Conservation (phyloP, 2,888 invertebrate genomes). For the Drosophila mercatorum region DNA sequence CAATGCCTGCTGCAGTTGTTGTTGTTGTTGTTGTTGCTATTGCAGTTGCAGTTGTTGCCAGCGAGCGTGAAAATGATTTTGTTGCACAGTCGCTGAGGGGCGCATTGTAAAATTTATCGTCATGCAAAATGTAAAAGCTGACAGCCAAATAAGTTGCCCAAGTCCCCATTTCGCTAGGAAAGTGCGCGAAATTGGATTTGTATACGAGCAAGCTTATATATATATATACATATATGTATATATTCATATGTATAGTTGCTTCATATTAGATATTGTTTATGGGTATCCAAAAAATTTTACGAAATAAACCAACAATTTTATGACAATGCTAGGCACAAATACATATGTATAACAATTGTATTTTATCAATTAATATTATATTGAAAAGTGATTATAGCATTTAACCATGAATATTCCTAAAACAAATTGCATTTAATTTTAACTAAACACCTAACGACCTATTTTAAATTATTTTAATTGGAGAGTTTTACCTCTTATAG, state of each 20-base stretch:
- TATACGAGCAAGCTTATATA: not conserved
- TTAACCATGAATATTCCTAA: too few relatives aligned
- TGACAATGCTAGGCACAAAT: too few relatives aligned
- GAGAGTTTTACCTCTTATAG: too few relatives aligned
- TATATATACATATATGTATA: not conserved
- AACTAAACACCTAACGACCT: too few relatives aligned
- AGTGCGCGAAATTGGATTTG: constrained; percentile 13
- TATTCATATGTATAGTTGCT: not conserved
- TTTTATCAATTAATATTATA: too few relatives aligned
- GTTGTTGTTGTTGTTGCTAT: constrained; percentile 14
- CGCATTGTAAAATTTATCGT: constrained; percentile 56
- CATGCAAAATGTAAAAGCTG: constrained; percentile 35
- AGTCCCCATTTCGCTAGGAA: constrained; percentile 23
- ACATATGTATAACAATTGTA: too few relatives aligned
- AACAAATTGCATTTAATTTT: too few relatives aligned
- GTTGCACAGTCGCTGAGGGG: constrained; percentile 62
- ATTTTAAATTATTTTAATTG: too few relatives aligned
- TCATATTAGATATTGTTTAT: constrained; percentile 11
- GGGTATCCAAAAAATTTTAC: not conserved
- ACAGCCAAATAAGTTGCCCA: constrained; percentile 45
- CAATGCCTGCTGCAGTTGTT: constrained; percentile 24
- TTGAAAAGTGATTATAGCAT: too few relatives aligned
- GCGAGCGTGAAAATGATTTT: constrained; percentile 66
- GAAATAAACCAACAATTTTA: too few relatives aligned
- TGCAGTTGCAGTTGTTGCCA: constrained; percentile 33